phyloP scores from a whole-genome alignment of 2,888 invertebrate genomes.

The Oxytorus armatus region DNA sequence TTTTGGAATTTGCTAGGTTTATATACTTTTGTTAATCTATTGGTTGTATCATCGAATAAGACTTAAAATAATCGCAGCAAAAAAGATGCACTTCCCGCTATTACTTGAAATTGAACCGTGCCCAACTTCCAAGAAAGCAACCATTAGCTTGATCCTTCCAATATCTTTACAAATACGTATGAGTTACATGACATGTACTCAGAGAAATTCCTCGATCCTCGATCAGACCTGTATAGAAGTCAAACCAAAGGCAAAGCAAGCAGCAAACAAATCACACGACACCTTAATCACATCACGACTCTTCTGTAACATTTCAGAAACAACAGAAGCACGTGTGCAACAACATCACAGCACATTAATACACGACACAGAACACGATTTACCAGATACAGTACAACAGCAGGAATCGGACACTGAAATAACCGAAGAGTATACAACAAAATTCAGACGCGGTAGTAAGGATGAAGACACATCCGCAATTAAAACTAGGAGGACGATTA shows the following conservation, averaged over 20 bases:
- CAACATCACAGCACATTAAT: constrained; percentile 78
- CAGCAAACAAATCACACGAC: constrained; percentile 69
- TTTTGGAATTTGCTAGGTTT: no score
- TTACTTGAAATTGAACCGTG: no score
- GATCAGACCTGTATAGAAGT: constrained; percentile 71
- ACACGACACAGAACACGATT: constrained; percentile 79
- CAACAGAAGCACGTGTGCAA: constrained; percentile 81
- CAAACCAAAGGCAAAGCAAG: constrained; percentile 75
- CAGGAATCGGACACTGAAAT: constrained; percentile 80
- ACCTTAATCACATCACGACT: constrained; percentile 77
- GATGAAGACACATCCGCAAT: constrained; percentile 79
- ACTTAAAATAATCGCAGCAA: not conserved
- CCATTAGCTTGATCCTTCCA: not conserved
- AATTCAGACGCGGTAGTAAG: constrained; percentile 78
- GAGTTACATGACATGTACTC: not conserved
- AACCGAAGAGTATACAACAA: constrained; percentile 82
- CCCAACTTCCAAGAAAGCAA: not conserved
- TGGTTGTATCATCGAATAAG: not conserved
- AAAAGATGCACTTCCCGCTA: not conserved
- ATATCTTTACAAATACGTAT: not conserved
- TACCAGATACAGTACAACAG: constrained; percentile 75
- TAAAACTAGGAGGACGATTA: constrained; percentile 81
- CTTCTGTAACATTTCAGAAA: constrained; percentile 83
- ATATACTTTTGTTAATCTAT: no score
- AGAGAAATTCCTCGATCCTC: constrained; percentile 43